Percentiles rank a stretch among this genome's conserved stretches.
Conservation (phyloP, 2,113 vertebrate genomes). For the Saimiri boliviensis region DNA sequence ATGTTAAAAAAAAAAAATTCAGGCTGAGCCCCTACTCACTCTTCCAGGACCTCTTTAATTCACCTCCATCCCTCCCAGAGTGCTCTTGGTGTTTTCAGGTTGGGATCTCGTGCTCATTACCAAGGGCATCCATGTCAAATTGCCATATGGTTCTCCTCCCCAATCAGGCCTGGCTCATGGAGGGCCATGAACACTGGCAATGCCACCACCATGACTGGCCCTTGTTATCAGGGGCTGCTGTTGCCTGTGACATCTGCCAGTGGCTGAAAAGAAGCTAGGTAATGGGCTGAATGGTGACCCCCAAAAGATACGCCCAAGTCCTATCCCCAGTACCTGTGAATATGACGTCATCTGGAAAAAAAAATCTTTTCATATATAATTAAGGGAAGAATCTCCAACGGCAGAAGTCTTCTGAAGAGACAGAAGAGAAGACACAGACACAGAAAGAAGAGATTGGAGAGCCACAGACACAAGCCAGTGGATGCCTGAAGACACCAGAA, state of each 20-base stretch:
- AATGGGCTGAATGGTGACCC: background rate
- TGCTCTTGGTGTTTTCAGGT: rapidly evolving
- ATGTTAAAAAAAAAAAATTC: background rate
- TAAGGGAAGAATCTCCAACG: background rate
- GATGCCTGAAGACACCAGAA: background rate
- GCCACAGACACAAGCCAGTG: background rate
- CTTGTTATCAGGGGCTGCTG: background rate
- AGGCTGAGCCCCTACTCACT: background rate
- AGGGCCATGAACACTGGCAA: background rate
- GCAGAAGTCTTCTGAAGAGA: background rate
- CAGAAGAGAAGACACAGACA: background rate
- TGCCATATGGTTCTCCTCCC: too few relatives aligned
- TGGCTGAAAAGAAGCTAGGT: background rate
- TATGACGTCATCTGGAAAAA: background rate
- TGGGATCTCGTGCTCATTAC: too few relatives aligned
- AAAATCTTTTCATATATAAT: background rate
- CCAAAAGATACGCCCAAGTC: rapidly evolving
- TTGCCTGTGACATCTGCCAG: too few relatives aligned
- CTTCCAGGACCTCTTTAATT: background rate
- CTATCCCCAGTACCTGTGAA: background rate
- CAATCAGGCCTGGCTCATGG: background rate
- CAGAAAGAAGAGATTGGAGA: background rate
- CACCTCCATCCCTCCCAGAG: too few relatives aligned
- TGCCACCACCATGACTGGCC: background rate
- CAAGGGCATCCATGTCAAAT: background rate